phyloP scores from a whole-genome alignment of 2,888 invertebrate genomes.

The Leucania comma region DNA sequence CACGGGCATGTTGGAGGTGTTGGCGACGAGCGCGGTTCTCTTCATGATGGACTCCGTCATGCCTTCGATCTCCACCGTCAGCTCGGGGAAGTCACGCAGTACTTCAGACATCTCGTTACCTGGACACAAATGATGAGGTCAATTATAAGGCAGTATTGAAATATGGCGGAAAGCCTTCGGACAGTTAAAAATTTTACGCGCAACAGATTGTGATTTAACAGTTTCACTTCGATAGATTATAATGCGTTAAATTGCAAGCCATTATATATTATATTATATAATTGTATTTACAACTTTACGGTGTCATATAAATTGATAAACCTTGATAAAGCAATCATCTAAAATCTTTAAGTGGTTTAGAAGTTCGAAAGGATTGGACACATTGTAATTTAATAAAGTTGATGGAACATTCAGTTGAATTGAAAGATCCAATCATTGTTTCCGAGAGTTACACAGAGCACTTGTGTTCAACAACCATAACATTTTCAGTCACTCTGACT shows the following conservation, averaged over 20 bases:
- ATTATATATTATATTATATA: too few relatives aligned
- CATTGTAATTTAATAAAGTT: not conserved
- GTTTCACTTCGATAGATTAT: too few relatives aligned
- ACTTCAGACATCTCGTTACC: conserved; percentile 99
- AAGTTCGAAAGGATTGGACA: not conserved
- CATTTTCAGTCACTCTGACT: not conserved
- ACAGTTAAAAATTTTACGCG: too few relatives aligned
- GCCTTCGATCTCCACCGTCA: conserved; percentile 99
- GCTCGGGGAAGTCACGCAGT: conserved; percentile 99
- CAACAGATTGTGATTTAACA: too few relatives aligned
- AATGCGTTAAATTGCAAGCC: too few relatives aligned
- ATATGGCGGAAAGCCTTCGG: not conserved
- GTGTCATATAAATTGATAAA: not conserved
- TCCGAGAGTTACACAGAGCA: not conserved
- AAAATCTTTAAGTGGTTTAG: not conserved
- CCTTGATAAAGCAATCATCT: not conserved
- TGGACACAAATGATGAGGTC: conserved; percentile 42
- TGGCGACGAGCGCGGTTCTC: conserved; percentile 99
- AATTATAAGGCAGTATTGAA: not conserved
- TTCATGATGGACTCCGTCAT: conserved; percentile 99
- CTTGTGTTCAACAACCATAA: not conserved
- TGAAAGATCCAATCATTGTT: not conserved
- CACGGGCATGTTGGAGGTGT: conserved; percentile 99
- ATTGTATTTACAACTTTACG: too few relatives aligned
- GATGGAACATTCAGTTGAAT: not conserved